A percentile compares a stretch with the other conserved stretches of the same genome.
Conservation (phyloP, 2,113 vertebrate genomes). For the Copsychus sechellarum region DNA sequence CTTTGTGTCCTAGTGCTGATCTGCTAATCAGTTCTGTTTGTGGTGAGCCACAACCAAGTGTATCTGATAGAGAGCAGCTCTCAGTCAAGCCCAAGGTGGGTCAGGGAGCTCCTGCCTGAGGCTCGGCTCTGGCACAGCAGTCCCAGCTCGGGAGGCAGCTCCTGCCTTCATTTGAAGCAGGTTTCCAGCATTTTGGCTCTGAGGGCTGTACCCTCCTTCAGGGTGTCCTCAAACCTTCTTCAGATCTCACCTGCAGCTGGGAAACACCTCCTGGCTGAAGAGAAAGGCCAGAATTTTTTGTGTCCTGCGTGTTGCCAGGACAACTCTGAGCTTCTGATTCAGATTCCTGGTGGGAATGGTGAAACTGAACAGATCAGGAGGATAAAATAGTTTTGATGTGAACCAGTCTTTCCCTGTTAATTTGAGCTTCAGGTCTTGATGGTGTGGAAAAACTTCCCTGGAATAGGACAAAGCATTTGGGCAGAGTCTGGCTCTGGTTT, state of each 20-base stretch:
- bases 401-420: not conserved
- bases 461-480: not conserved
- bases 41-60: not conserved
- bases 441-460: not conserved
- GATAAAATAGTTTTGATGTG: not conserved
- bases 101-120: not conserved
- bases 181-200: not conserved
- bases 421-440: not conserved
- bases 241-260: not conserved
- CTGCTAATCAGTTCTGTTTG: not conserved
- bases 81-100: not conserved
- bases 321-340: not conserved
- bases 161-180: not conserved
- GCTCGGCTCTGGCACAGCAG: not conserved
- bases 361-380: not conserved
- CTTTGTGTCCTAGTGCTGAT: not conserved
- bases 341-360: not conserved
- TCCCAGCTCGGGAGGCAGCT: not conserved
- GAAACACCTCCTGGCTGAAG: not conserved
- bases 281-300: not conserved
- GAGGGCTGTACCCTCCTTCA: not conserved
- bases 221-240: not conserved
- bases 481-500: not conserved
- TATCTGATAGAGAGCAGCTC: not conserved
- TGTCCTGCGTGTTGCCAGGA: not conserved